Evolutionary conservation across 1,140 invertebrate species (phyloP).

Genomic region (Drosophila biarmipes): DNA sequence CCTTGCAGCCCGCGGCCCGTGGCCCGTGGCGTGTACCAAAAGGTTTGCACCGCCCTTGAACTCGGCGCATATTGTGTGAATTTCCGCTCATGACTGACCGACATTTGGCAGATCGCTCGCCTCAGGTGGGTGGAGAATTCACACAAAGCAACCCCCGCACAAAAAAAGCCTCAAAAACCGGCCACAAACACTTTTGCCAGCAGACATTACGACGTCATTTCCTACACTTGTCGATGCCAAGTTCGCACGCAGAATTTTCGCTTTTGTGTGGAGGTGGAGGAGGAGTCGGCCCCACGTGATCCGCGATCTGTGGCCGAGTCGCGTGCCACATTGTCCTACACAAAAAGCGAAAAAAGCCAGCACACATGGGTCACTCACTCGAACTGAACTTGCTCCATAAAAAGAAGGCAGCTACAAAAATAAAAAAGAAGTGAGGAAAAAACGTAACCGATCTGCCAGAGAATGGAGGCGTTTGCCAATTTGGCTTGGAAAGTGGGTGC

Average conservation of each 20-base stretch:
- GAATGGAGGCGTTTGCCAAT: constrained; percentile 66
- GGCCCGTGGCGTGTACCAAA: constrained; percentile 50
- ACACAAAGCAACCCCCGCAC: constrained; percentile 67
- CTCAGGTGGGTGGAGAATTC: constrained; percentile 57
- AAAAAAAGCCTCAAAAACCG: constrained; percentile 33
- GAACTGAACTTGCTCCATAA: constrained; percentile 71
- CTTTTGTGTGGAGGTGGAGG: constrained; percentile 49
- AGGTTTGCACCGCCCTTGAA: constrained; percentile 62
- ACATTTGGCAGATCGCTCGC: constrained; percentile 60
- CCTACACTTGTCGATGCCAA: constrained; percentile 73
- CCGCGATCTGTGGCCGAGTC: constrained; percentile 47
- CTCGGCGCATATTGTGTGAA: constrained; percentile 21
- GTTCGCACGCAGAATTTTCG: constrained; percentile 63
- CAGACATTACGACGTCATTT: constrained; percentile 68
- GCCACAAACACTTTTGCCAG: constrained; percentile 55
- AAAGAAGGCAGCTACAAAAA: constrained; percentile 35
- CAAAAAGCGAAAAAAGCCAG: constrained; percentile 48
- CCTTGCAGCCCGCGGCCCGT: not conserved
- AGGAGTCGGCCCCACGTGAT: constrained; percentile 54
- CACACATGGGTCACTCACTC: constrained; percentile 60
- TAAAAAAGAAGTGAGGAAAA: not conserved
- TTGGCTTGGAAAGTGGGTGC: constrained; percentile 56
- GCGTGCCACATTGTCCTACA: constrained; percentile 76
- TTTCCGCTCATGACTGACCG: constrained; percentile 51
- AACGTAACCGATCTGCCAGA: constrained; percentile 33